Evolutionary conservation across 2,113 vertebrate genomes (phyloP), one percentile per base, ranked within the genome.

Genomic region (Galeopterus variegatus): DNA sequence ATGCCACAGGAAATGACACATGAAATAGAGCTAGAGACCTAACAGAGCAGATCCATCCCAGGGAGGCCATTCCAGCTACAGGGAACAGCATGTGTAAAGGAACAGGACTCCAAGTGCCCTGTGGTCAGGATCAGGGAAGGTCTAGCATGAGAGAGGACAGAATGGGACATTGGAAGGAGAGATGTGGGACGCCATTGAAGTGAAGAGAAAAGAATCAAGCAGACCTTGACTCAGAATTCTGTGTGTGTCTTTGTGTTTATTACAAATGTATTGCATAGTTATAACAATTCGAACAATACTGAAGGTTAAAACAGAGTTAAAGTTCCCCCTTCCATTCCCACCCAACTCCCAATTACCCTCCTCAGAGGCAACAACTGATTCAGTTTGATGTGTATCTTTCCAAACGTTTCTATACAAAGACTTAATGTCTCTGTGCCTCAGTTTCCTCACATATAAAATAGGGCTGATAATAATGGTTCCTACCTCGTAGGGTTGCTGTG

Each of bases 1-100:
- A 12, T 0, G 11, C 28, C 73, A 52, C 5, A 1, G 72, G 83
- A 54, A 19, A 48, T 2, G 4, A 13, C 6, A 26, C 26, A 19
- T 36, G 73, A 77, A 79, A 19, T 3, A 24, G 4, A 77, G 36
- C 70, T 31, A 75, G 10, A 48, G 13, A 10, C 26, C 8, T 0
- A 24, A 15, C 11, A 62, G 67, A 31, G 2, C 48, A 24, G 4
- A 15, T 18, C 33, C 80, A 33, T 8, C 31, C 24, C 33, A 23
- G 69, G 21, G 54, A 88, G n/a, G 41, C 0, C 0, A 33, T 11
- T 18, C 0, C 7, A 60, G 41, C 65, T 24, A 1, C 12, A 17
- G 54, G 45, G 8, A 14, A 45, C 2, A 73, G 56, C 54, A 54
- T 24, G 10, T 7, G 3, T n/a, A 81, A 33, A 33, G 67, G 13